Evolutionary conservation across 2,113 vertebrate species (phyloP), one percentile per base, ranked within the genome.

Genomic region (Apeltes quadracus): DNA sequence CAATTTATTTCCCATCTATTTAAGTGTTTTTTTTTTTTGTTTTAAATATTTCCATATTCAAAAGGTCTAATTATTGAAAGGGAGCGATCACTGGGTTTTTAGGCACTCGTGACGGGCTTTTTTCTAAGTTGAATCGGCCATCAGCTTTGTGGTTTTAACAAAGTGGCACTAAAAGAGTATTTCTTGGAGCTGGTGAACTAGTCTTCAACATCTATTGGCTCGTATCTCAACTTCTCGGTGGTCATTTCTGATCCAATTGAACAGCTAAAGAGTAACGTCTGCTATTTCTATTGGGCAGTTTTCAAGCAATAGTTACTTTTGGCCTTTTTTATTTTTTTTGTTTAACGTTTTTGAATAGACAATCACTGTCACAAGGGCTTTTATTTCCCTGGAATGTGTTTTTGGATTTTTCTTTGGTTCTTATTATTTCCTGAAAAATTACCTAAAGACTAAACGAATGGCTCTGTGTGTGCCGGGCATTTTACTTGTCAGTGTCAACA

Each of bases 321-420:
- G 57, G 80, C 76, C 57, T 63, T 69, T 69, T 76, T 77, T 82
- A 81, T 64, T 62, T 50, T 20, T 23, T 51, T 15, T 11, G 76
- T 68, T 68, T 79, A 81, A 75, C 54, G 44, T 89, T 91, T 82
- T 88, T 91, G 84, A 91, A 92, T 87, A 90, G 93, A 94, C 93
- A 94, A 94, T 94, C 93, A 94, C 90, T 93, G 91, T 93, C 91
- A 90, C 88, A 94, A 94, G 92, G 92, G 92, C 92, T 94, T 94
- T 93, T 91, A 87, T 90, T 93, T 94, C 89, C 88, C 87, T 91
- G 87, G 87, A 92, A 91, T 90, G 89, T 90, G 88, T 92, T 89
- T 86, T 15, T 86, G 12, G 5, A 16, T 80, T 79, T 69, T 53
- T 34, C 5, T 5, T 10, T 15, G 8, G 2, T 54, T 61, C 36